Evolutionary conservation across 2,888 invertebrate species (phyloP), one percentile per base, ranked within the genome.

Genomic region (Ennomos quercinarius): DNA sequence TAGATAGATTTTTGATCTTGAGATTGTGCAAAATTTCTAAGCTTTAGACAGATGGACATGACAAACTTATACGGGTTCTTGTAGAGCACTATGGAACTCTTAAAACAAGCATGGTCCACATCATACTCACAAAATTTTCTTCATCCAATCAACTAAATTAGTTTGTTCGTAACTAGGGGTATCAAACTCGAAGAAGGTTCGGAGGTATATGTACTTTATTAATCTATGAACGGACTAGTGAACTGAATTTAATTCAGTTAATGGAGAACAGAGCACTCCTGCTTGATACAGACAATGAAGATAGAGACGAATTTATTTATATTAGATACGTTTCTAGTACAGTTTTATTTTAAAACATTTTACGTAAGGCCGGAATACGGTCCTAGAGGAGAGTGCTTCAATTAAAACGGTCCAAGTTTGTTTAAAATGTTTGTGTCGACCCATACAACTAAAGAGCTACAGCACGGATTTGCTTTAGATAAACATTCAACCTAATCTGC

Each of bases 371-470:
- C 45, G 37, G 54, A 63, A 70, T 71, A 76, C 74, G 71, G 66
- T 68, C 76, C 79, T 72, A 80, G 84, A 81, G 81, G 78, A 84
- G 83, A 83, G 81, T 77, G 76, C 84, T 89, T 84, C 84, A 88
- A 88, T 90, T 90, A 87, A 88, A 88, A 89, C 85, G 81, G 83
- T 81, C 82, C 74, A 85, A 89, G 85, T 89, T 88, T 83, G 85
- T 85, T 87, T 84, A 86, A 27, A 87, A 87, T 88, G 84, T 87
- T 86, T 84, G 80, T 86, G 83, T 83, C 85, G 81, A 78, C 74
- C 78, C 80, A 80, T 81, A 74, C 73, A 72, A 71, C 72, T 55
- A 55, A 27, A 72, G 74, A 78, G 74, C 76, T 77, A 77, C 76
- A 63, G 60, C 70, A 71, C 77, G 77, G 78, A 80, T 81, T 71